phyloP scores from a whole-genome alignment of 2,888 invertebrate genomes.

The Liodrosophila aerea region DNA sequence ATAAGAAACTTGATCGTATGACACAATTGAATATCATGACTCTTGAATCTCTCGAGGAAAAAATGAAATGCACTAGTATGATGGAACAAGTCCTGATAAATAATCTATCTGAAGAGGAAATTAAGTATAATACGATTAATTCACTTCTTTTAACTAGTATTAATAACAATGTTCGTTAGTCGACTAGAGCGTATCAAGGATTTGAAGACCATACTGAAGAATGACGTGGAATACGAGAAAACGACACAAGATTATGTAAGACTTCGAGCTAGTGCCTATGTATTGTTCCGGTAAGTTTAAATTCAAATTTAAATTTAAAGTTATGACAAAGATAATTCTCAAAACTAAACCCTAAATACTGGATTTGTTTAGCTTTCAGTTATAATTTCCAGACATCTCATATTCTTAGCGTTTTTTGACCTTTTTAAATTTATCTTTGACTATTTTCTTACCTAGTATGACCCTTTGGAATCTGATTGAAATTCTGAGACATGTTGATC shows the following conservation, averaged over 20 bases:
- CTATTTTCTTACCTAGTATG: constrained; percentile 38
- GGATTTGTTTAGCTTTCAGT: too few species aligned
- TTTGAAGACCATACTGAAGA: constrained; percentile 50
- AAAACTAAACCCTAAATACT: too few species aligned
- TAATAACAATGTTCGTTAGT: constrained; percentile 37
- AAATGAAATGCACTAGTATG: constrained; percentile 60
- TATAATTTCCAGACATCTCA: too few species aligned
- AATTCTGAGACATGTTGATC: constrained; percentile 73
- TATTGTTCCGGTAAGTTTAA: constrained; percentile 67
- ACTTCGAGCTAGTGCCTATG: constrained; percentile 66
- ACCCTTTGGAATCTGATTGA: constrained; percentile 77
- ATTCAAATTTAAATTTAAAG: not conserved
- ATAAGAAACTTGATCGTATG: constrained; percentile 66
- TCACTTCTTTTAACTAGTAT: not conserved
- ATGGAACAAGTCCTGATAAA: constrained; percentile 68
- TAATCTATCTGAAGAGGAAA: constrained; percentile 77
- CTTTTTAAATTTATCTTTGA: not conserved
- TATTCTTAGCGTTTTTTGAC: too few species aligned
- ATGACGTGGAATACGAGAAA: constrained; percentile 49
- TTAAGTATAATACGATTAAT: constrained; percentile 55
- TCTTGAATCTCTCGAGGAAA: constrained; percentile 60
- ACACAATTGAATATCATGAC: constrained; percentile 58
- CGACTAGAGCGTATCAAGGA: constrained; percentile 66
- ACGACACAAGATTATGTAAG: constrained; percentile 57
- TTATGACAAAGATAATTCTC: not conserved